Base-by-base conservation (phyloP, 1,140 invertebrate species). In the Brachionus plicatilis region DNA sequence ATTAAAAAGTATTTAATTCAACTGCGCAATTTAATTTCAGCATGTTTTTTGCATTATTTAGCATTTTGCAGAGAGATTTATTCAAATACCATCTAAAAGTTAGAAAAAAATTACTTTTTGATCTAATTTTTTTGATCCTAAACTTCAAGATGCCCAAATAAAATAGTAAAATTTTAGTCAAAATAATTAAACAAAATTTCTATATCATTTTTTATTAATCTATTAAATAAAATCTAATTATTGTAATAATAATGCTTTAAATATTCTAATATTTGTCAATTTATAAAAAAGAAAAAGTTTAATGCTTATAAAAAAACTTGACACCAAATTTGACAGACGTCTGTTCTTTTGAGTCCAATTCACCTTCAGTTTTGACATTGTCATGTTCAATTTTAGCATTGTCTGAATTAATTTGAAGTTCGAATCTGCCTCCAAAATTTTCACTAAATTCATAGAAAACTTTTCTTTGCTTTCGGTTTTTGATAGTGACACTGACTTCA, bases 341-440 rank as follows among this genome's bases (percentile, higher is more conserved):
- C 17, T 47, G 14, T 24, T 50, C 41, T 76, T 50, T 76, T 9
- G 72, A 12, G 7, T 76, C 45, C 72, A 76, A 76, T 14, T 24
- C 7, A 29, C 72, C 72, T 47, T 76, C 43, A 6, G 43, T 76
- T 76, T 47, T 76, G 3, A 76, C 45, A 76, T 50, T 14, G 27
- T 76, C 72, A 47, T 76, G 7, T 76, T 76, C 72, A 27, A 76
- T 76, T 47, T 76, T 76, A 20, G 43, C 7, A 27, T 24, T 50
- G 12, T 50, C 43, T 27, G 72, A 76, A 47, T 53, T 20, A 20
- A 2, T 17, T 29, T 47, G 17, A 11, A 76, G 1, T 50, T 76
- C 72, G n/a, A 76, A 76, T 76, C 72, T 76, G 3, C 45, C 72
- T 11, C 43, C 41, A 56, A 78, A 43, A 56, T 56, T 60, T 60